Percentiles rank a stretch among this genome's conserved stretches.
Evolutionary conservation across 2,888 invertebrate species (phyloP).

Genomic region (Argynnis bischoffii): DNA sequence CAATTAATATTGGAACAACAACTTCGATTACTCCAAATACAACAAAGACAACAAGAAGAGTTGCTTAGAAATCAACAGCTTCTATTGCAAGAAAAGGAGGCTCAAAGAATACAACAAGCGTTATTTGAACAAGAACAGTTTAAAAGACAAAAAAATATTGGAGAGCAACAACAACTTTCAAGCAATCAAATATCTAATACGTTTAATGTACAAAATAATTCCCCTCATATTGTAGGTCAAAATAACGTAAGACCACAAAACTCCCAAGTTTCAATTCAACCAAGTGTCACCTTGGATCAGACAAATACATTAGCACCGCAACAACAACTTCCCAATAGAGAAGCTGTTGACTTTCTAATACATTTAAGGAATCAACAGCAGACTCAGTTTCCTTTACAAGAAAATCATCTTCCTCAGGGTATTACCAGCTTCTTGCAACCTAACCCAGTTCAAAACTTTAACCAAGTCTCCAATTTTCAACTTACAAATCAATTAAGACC

Average conservation of each 20-base stretch:
- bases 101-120: constrained; percentile 63
- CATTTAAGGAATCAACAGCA: constrained; percentile 72
- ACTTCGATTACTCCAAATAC: constrained; percentile 84
- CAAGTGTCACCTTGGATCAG: constrained; percentile 69
- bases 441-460: constrained; percentile 54
- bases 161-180: constrained; percentile 62
- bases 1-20: constrained; percentile 87
- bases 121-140: constrained; percentile 55
- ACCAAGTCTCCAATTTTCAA: constrained; percentile 57
- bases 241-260: constrained; percentile 56
- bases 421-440: constrained; percentile 70
- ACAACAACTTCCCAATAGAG: constrained; percentile 82
- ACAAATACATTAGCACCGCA: constrained; percentile 67
- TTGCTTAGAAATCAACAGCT: constrained; percentile 85
- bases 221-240: constrained; percentile 53
- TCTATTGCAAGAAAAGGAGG: constrained; percentile 76
- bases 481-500: constrained; percentile 56
- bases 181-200: constrained; percentile 55
- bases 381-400: constrained; percentile 73
- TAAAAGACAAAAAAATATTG: constrained; percentile 55
- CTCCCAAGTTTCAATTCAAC: constrained; percentile 74
- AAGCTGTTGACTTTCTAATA: constrained; percentile 79
- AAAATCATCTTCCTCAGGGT: constrained; percentile 76
- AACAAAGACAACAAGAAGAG: constrained; percentile 87
- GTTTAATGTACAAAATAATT: constrained; percentile 62